Evolutionary conservation across 2,113 vertebrate species (phyloP), one percentile per base, ranked within the genome.

Genomic region (Siniperca chuatsi): DNA sequence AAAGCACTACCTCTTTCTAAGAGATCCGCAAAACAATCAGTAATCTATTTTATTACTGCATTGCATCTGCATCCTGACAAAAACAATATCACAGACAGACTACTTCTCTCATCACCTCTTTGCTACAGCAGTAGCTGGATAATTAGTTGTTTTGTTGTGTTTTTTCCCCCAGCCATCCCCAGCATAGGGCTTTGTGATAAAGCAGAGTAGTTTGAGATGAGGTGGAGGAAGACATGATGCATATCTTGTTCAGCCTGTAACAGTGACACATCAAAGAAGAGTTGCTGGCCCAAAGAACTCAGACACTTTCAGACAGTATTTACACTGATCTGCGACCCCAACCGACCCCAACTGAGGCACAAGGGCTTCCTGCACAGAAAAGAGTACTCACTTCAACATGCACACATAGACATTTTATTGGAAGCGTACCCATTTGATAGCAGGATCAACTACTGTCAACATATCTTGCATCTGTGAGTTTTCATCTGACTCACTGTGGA

Each of bases 261-360:
- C 76, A 42, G 75, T 87, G 89, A 92, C 90, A 92, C 88, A 92
- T 94, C 90, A 92, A 93, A 94, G 87, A 72, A 12, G 37, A 84
- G 82, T 75, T 67, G 29, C 40, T 12, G 6, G 74, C 70, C 52
- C 64, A 68, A 71, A 46, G 79, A 25, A 78, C 68, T 61, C 73
- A 64, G 75, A 55, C 16, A 21, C 85, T 84, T 74, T 88, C 90
- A 87, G 64, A 58, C 48, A 5, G 75, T 48, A 89, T 89, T 83
- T 68, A 37, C 4, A 23, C 65, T 80, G 74, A 92, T 84, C 70
- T 76, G 76, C 50, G 65, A 89, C 78, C 76, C 40, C 15, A 68
- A 84, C 55, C 68, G 71, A 44, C 72, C 68, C 76, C 57, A 86
- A 65, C 82, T 75, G 54, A 75, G 0, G n/a, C 78, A 61, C 64